Percentiles rank a stretch among this genome's conserved stretches.
Conservation (phyloP, 2,113 vertebrate genomes). For the Pelecanoides urinatrix region DNA sequence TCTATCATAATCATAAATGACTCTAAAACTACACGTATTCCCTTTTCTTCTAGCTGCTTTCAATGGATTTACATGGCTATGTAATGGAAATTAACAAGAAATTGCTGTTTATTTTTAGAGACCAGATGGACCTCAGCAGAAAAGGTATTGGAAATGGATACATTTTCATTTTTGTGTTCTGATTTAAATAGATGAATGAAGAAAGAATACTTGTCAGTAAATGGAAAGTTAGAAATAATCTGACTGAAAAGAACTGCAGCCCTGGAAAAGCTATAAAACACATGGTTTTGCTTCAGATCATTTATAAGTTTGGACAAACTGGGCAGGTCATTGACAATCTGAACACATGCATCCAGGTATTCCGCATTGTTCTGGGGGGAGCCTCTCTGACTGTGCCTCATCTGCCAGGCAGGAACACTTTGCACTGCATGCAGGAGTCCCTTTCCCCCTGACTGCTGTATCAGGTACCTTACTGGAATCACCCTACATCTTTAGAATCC, state of each 20-base stretch:
- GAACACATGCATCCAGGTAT: not conserved
- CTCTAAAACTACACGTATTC: not conserved
- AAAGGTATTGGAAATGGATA: not conserved
- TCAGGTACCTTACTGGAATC: not conserved
- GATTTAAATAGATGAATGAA: not conserved
- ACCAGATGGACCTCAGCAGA: not conserved
- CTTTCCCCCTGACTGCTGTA: not conserved
- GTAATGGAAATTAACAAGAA: not conserved
- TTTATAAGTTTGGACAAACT: not conserved
- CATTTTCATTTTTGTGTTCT: not conserved
- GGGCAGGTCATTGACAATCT: not conserved
- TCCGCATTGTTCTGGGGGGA: accelerated
- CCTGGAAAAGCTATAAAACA: not conserved
- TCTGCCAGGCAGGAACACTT: not conserved
- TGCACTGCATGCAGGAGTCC: not conserved
- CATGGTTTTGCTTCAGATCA: not conserved
- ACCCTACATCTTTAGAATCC: not conserved
- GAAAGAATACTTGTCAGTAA: not conserved
- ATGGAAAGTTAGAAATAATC: not conserved
- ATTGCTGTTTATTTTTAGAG: not conserved
- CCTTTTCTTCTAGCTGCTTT: not conserved
- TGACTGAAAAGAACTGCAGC: not conserved
- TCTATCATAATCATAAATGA: not conserved
- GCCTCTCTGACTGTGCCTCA: not conserved
- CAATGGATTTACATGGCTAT: not conserved